Evolutionary conservation across 2,797 vertebrate genomes (phyloP).

Genomic region (Sebastes aleutianus): DNA sequence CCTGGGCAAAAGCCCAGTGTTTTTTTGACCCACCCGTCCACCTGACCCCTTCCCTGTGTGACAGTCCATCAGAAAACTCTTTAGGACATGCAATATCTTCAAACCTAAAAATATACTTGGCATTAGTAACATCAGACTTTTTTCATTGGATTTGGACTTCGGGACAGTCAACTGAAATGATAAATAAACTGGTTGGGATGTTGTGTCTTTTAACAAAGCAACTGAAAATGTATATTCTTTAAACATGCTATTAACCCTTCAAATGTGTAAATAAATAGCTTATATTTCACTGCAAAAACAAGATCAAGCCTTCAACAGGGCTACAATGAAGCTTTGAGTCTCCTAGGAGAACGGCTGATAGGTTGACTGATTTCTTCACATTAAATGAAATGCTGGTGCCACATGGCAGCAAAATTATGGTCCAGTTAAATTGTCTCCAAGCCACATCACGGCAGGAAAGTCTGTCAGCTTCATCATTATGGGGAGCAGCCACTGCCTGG

Average conservation of each 20-base stretch:
- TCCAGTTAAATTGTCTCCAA: slow-evolving; percentile 38
- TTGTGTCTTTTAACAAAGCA: neutral
- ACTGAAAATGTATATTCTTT: neutral
- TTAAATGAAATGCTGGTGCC: slow-evolving; percentile 43
- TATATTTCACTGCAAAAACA: neutral
- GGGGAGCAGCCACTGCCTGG: slow-evolving; percentile 30
- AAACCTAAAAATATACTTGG: slow-evolving; percentile 3
- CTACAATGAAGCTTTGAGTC: neutral
- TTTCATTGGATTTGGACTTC: neutral
- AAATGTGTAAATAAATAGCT: neutral
- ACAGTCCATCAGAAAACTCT: neutral
- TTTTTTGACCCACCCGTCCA: too few species aligned
- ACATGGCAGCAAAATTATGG: slow-evolving; percentile 17
- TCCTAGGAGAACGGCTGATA: neutral
- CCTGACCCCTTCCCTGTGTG: too few species aligned
- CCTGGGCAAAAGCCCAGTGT: too few species aligned
- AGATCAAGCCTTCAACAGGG: neutral
- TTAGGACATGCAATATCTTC: neutral
- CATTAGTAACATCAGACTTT: neutral
- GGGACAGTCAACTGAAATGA: neutral
- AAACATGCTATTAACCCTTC: neutral
- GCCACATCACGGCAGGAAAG: slow-evolving; percentile 23
- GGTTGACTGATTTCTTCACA: slow-evolving; percentile 5
- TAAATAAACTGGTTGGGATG: neutral
- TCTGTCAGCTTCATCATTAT: slow-evolving; percentile 47